phyloP scores from a whole-genome alignment of 2,113 vertebrate genomes.

The Rattus rattus region DNA sequence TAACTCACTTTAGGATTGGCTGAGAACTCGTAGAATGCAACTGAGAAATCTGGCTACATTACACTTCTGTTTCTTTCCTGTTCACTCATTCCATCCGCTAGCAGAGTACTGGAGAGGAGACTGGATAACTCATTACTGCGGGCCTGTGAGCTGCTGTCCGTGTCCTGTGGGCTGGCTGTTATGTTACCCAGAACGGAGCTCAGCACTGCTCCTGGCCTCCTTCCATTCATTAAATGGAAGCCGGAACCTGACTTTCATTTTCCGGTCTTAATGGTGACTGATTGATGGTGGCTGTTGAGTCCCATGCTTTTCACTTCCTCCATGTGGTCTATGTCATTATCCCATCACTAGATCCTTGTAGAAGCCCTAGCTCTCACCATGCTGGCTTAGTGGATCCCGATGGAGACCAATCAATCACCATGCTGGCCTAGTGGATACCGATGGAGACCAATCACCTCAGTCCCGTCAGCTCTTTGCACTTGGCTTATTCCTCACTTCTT shows the following conservation, averaged over 20 bases:
- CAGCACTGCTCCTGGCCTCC: background rate
- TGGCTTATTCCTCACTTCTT: background rate
- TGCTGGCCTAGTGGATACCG: background rate
- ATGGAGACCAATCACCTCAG: fast-evolving
- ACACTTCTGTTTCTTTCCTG: background rate
- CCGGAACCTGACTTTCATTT: background rate
- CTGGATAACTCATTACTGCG: background rate
- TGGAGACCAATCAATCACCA: too few species aligned
- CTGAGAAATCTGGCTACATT: background rate
- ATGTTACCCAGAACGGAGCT: background rate
- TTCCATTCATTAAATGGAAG: background rate
- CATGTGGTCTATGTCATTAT: background rate
- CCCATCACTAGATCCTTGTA: background rate
- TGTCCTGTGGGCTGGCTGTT: background rate
- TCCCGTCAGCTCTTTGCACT: background rate
- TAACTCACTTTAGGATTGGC: background rate
- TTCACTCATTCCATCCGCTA: too few species aligned
- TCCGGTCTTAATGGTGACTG: background rate
- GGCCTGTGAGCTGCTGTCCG: background rate
- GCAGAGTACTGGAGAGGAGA: background rate
- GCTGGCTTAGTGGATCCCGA: background rate
- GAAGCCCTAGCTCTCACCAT: background rate
- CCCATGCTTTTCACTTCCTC: background rate
- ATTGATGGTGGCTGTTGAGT: background rate
- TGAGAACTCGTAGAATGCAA: background rate